phyloP scores from a whole-genome alignment of 2,113 vertebrate species.

The Xenus cinereus region DNA sequence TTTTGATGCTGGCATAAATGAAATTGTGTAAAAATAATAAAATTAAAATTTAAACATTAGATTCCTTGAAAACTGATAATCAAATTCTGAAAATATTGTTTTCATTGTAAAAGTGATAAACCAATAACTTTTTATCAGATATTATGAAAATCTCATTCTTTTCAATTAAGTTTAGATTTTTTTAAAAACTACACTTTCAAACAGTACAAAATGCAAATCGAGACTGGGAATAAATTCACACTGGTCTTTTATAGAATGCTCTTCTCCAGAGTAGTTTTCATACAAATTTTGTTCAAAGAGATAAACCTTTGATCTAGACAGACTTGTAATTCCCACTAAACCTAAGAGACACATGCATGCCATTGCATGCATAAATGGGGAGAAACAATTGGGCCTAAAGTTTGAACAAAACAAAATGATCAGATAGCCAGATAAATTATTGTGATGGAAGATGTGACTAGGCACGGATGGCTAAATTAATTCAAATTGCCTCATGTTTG shows the following conservation, averaged over 20 bases:
- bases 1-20: not conserved
- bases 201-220: not conserved
- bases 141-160: not conserved
- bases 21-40: not conserved
- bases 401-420: not conserved
- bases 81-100: not conserved
- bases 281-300: not conserved
- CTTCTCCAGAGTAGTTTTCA: not conserved
- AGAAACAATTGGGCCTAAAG: not conserved
- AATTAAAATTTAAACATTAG: not conserved
- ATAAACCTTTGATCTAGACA: not conserved
- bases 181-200: not conserved
- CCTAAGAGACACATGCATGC: not conserved
- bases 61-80: not conserved
- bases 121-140: not conserved
- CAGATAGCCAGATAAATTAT: not conserved
- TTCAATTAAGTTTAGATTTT: not conserved
- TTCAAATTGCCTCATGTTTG: not conserved
- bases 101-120: not conserved
- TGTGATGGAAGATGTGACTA: not conserved
- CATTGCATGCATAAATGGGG: not conserved
- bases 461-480: not conserved
- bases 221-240: not conserved
- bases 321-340: not conserved
- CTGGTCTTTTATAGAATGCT: not conserved